Evolutionary conservation across 2,797 vertebrate species (phyloP).

Genomic region (Squalus acanthias): DNA sequence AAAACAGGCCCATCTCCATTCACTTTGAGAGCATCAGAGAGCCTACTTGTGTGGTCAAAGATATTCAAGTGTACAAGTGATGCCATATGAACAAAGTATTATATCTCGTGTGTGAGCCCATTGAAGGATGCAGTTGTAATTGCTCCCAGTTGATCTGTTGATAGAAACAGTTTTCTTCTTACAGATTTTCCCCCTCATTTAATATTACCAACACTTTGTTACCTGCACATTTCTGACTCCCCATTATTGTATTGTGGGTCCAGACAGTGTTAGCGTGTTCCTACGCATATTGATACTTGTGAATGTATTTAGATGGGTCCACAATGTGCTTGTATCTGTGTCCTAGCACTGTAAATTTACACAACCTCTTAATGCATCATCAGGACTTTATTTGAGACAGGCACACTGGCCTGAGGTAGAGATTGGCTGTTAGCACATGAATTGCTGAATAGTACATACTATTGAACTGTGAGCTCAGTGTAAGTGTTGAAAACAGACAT

Average conservation of each 20-base stretch:
- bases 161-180: background rate
- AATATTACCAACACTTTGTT: background rate
- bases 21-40: background rate
- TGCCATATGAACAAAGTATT: slow-evolving; percentile 29
- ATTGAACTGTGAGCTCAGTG: background rate
- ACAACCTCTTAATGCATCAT: background rate
- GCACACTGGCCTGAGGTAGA: background rate
- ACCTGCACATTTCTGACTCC: no score
- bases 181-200: background rate
- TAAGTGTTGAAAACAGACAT: background rate
- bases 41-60: slow-evolving; percentile 27
- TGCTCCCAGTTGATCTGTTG: background rate
- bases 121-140: background rate
- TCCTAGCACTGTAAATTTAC: background rate
- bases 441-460: background rate
- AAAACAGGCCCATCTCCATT: background rate
- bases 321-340: background rate
- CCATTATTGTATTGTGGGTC: background rate
- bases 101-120: background rate
- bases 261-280: background rate
- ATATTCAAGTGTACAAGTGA: background rate
- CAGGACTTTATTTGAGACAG: background rate
- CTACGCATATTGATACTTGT: background rate
- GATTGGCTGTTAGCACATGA: background rate
- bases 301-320: background rate